These are phyloP conservation scores for Phacellophora camtschatica DNA, from an alignment of 30 jellyfish, hydroid and myxozoan genomes.

Conservation along the genomic window DNA sequence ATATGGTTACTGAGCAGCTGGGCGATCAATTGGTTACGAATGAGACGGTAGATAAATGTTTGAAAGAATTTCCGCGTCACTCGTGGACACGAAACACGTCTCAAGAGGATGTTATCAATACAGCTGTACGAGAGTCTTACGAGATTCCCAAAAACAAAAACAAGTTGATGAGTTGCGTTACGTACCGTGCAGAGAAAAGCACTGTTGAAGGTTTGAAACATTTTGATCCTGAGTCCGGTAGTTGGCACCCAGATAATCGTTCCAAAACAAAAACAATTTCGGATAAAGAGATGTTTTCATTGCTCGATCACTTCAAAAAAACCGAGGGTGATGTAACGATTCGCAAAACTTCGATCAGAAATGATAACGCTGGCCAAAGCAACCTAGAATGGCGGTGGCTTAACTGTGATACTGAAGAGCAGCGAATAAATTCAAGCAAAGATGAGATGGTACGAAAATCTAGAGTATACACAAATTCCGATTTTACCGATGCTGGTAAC, in stretches of 20 bases:
- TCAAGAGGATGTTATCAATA: neutral
- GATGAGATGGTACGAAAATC: no score
- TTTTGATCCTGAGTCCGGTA: conserved; percentile 53
- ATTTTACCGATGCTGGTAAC: no score
- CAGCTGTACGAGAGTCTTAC: neutral
- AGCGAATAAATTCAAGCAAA: no score
- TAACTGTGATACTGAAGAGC: no score
- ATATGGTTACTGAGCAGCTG: conserved; percentile 50
- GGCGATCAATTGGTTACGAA: neutral
- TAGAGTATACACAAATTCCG: no score
- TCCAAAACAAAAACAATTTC: conserved; percentile 7
- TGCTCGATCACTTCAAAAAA: conserved; percentile 11
- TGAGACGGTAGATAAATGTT: conserved; percentile 20
- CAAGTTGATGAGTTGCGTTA: neutral
- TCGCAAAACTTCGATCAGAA: neutral
- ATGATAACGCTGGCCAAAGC: neutral
- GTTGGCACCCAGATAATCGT: conserved; percentile 42
- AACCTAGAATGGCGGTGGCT: conserved; percentile 15
- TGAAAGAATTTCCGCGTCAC: neutral
- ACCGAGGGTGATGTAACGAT: neutral
- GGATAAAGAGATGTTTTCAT: conserved; percentile 10
- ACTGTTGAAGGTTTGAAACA: conserved; percentile 38
- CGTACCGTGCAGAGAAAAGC: neutral
- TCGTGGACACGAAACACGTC: conserved; percentile 22
- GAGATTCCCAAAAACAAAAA: neutral